Evolutionary conservation across 2,888 invertebrate genomes (phyloP).

Genomic region (Agelastica alni): DNA sequence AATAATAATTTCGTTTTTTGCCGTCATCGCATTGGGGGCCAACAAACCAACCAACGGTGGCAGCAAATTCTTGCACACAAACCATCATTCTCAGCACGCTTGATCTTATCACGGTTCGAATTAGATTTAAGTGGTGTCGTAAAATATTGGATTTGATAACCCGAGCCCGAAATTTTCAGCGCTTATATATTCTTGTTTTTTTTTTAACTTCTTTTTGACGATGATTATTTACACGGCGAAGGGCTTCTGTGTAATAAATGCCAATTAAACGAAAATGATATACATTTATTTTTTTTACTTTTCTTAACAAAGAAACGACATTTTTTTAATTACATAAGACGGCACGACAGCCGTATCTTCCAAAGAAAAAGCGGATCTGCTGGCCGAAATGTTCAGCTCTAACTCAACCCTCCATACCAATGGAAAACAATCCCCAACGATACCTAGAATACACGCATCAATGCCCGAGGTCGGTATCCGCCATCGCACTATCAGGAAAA

Average conservation of each 20-base stretch:
- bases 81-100: slow-evolving; percentile 45
- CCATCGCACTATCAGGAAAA: too few relatives aligned
- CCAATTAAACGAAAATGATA: slow-evolving; percentile 33
- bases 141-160: slow-evolving; percentile 51
- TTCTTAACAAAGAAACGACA: background rate
- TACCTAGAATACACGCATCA: too few relatives aligned
- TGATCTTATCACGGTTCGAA: slow-evolving; percentile 46
- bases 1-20: slow-evolving; percentile 11
- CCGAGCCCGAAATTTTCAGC: slow-evolving; percentile 32
- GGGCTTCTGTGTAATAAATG: slow-evolving; percentile 35
- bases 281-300: slow-evolving; percentile 12
- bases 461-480: too few relatives aligned
- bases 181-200: slow-evolving; percentile 13
- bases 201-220: slow-evolving; percentile 9
- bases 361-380: too few relatives aligned
- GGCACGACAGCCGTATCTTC: too few relatives aligned
- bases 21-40: slow-evolving; percentile 38
- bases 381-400: too few relatives aligned
- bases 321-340: background rate
- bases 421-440: too few relatives aligned
- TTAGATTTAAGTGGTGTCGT: slow-evolving; percentile 52
- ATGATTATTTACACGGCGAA: slow-evolving; percentile 12
- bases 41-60: slow-evolving; percentile 47
- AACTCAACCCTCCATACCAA: too few relatives aligned
- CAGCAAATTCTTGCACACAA: slow-evolving; percentile 43